Base-by-base conservation (phyloP, 2,888 invertebrate genomes). In the Panzeria rudis region DNA sequence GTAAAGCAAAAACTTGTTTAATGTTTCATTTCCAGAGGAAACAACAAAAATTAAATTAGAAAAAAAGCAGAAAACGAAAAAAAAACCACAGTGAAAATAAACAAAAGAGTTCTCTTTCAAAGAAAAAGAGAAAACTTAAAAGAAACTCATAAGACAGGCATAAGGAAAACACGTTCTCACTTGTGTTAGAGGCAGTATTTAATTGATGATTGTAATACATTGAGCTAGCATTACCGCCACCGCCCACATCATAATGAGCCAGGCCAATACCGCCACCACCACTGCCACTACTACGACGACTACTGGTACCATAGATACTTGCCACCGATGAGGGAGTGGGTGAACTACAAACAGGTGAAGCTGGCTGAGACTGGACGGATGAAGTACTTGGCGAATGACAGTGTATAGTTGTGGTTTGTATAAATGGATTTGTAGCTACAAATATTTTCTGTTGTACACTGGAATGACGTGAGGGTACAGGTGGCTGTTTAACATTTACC, bases 371-470 rank as follows among this genome's bases (percentile, higher is more conserved):
- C 50, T 86, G 87, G 76, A 85, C 86, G 86, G 87, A 87, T 80
- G 88, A 82, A 29, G 89, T 87, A 81, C 82, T 87, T 68, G 89
- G 89, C 75, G 91, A 90, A 82, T 90, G 89, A 84, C 90, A 92
- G 83, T 92, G 91, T 78, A 92, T 90, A 23, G 92, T 90, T 15
- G 92, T 92, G 35, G 92, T 92, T 84, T 92, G 92, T 87, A 93
- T 91, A 84, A 93, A 92, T 75, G 93, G 93, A 90, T 92, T 92
- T 83, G 92, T 92, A n/a, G 93, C 91, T 69, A 92, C 92, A 88
- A 92, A 91, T 86, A 92, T 92, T 88, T 92, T 92, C 88, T 92
- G 92, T 86, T 92, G 92, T 69, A 91, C 91, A 87, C 91, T 92
- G 71, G 92, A 91, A 87, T 92, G 92, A 13, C 92, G 91, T 71